Evolutionary conservation across 2,888 invertebrate species (phyloP).

Genomic region (Dryobota labecula): DNA sequence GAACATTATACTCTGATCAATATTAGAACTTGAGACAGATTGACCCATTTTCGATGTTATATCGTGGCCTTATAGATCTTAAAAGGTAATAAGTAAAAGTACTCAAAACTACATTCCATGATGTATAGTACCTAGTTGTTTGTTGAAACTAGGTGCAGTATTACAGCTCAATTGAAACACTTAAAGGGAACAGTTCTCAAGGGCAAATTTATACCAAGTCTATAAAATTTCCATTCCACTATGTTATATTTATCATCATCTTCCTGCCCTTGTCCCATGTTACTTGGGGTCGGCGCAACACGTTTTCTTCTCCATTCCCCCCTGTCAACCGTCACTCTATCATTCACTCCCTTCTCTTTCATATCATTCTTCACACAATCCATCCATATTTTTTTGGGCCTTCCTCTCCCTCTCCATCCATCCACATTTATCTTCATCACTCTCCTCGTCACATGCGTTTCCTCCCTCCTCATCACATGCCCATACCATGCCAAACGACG

Average conservation of each 20-base stretch:
- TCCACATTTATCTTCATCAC: too few relatives aligned
- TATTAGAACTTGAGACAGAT: neutral
- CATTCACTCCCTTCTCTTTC: too few relatives aligned
- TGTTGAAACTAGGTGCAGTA: neutral
- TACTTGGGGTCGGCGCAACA: too few relatives aligned
- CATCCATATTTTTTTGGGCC: too few relatives aligned
- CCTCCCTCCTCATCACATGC: too few relatives aligned
- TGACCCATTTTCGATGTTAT: neutral
- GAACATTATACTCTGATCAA: neutral
- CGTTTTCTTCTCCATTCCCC: too few relatives aligned
- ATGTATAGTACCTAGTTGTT: neutral
- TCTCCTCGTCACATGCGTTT: too few relatives aligned
- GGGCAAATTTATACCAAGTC: conserved; percentile 17
- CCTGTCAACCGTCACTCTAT: too few relatives aligned
- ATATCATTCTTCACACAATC: too few relatives aligned
- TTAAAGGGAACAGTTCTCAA: conserved; percentile 12
- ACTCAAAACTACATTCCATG: neutral
- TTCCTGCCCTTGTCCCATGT: too few relatives aligned
- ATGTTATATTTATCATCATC: neutral
- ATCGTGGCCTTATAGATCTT: neutral
- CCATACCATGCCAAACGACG: too few relatives aligned
- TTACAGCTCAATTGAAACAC: conserved; percentile 10
- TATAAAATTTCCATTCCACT: neutral
- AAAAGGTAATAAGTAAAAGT: neutral
- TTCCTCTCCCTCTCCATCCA: too few relatives aligned